phyloP scores from a whole-genome alignment of 2,797 vertebrate species.

The Petrocephalus schoutedeni region DNA sequence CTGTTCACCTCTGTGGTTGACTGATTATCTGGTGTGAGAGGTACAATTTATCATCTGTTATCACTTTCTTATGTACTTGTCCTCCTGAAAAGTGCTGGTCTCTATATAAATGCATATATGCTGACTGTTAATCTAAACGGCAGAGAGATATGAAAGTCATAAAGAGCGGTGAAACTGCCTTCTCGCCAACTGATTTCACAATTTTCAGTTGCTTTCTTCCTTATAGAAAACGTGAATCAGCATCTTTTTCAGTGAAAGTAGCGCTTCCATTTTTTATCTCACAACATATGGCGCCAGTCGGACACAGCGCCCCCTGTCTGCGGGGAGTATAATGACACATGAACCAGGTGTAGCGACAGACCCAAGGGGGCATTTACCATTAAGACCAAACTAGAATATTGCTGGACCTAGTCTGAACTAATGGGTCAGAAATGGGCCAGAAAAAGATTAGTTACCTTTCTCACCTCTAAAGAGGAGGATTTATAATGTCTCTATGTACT shows the following conservation, averaged over 20 bases:
- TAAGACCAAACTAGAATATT: background rate
- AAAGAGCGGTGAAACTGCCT: constrained; percentile 31
- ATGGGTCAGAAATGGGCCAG: background rate
- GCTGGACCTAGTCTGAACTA: background rate
- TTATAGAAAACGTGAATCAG: background rate
- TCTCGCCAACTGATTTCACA: background rate
- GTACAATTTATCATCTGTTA: background rate
- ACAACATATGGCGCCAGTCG: background rate
- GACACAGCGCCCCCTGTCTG: background rate
- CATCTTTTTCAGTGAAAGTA: background rate
- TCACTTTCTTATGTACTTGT: constrained; percentile 13
- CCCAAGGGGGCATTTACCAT: background rate
- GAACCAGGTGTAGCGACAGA: background rate
- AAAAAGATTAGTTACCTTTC: background rate
- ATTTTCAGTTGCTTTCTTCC: background rate
- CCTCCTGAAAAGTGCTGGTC: background rate
- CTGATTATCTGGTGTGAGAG: background rate
- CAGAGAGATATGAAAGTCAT: constrained; percentile 27
- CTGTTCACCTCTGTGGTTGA: background rate
- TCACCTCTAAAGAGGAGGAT: background rate
- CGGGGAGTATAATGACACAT: background rate
- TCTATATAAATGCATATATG: background rate
- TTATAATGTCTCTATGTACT: background rate
- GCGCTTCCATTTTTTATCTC: background rate
- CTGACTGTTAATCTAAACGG: constrained; percentile 8